These are phyloP conservation scores for Sparidentex hasta DNA, from an alignment of 2,797 vertebrate species.

Conservation along the genomic window DNA sequence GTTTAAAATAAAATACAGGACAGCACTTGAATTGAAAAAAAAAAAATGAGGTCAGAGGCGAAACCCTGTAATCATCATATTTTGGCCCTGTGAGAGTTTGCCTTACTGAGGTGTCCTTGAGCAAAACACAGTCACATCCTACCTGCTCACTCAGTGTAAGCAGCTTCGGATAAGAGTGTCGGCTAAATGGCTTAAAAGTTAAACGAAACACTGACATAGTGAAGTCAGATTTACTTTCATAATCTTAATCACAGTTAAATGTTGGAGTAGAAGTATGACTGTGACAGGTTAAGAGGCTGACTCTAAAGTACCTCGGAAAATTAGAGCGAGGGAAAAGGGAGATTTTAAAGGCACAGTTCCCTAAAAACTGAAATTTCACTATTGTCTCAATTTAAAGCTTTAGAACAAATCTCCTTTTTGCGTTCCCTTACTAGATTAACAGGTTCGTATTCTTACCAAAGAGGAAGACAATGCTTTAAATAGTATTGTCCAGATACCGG, in stretches of 20 bases:
- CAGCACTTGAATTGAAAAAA: neutral
- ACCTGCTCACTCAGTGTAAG: slow-evolving; percentile 48
- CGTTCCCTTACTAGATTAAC: neutral
- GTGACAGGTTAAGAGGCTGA: slow-evolving; percentile 57
- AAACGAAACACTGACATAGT: slow-evolving; percentile 49
- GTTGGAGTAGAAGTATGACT: slow-evolving; percentile 34
- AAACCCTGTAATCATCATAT: neutral
- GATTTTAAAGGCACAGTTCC: slow-evolving; percentile 44
- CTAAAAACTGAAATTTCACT: slow-evolving; percentile 1
- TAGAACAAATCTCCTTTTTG: neutral
- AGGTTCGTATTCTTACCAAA: neutral
- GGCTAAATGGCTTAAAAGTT: slow-evolving; percentile 58
- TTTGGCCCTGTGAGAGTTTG: slow-evolving; percentile 7
- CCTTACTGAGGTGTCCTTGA: slow-evolving; percentile 41
- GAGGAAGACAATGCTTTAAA: neutral
- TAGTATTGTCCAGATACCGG: slow-evolving; percentile 1
- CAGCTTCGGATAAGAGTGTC: slow-evolving; percentile 42
- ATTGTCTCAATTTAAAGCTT: slow-evolving; percentile 12
- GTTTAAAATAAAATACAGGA: neutral
- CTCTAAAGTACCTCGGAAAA: slow-evolving; percentile 39
- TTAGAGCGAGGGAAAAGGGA: slow-evolving; percentile 14
- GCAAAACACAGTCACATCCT: slow-evolving; percentile 29
- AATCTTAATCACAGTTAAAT: slow-evolving; percentile 62
- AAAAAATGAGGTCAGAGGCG: neutral
- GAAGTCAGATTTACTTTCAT: slow-evolving; percentile 60